These are phyloP conservation scores for Cotesia glomerata DNA, from an alignment of 1,140 invertebrate genomes.

Conservation along the genomic window DNA sequence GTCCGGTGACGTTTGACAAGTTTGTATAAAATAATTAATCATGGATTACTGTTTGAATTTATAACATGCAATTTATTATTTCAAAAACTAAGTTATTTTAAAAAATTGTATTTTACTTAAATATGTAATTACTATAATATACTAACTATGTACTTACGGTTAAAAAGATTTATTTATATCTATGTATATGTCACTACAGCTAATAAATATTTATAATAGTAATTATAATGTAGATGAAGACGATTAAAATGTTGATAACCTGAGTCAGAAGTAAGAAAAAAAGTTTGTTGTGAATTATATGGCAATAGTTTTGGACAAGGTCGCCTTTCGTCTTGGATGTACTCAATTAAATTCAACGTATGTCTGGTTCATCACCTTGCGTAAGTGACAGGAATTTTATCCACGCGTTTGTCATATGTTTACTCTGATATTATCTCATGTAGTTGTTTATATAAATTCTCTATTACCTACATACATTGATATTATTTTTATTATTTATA, in stretches of 20 bases:
- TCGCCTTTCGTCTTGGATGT: background rate
- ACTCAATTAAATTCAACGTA: background rate
- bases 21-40: no score
- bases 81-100: no score
- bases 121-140: no score
- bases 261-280: background rate
- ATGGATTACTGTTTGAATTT: background rate
- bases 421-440: background rate
- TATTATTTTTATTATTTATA: no score
- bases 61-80: background rate
- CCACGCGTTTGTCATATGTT: background rate
- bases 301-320: background rate
- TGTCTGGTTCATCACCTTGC: background rate
- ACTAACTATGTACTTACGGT: background rate
- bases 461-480: no score
- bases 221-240: background rate
- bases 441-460: background rate
- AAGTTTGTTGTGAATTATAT: background rate
- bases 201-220: background rate
- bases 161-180: background rate
- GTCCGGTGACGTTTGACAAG: constrained; percentile 11
- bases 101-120: no score
- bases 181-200: background rate
- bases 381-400: background rate
- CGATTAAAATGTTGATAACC: background rate